Conservation (phyloP, 2,797 vertebrate species). For the Nyctalus aviator region DNA sequence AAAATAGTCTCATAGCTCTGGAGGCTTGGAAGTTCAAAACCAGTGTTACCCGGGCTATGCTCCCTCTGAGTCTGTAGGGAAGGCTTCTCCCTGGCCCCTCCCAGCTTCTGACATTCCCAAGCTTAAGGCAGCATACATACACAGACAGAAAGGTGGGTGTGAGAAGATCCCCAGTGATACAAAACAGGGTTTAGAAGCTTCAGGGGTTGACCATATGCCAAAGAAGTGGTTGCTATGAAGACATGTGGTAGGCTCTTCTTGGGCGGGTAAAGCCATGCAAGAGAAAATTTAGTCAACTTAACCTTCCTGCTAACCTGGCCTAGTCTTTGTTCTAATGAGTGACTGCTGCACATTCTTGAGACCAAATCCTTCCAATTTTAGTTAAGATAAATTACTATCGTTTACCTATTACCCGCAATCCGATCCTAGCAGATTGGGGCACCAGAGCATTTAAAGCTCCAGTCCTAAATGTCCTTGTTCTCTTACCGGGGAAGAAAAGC, state of each 20-base stretch:
- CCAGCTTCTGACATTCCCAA: neutral
- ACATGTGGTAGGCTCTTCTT: neutral
- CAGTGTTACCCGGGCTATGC: neutral
- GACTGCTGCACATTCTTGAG: neutral
- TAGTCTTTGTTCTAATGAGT: neutral
- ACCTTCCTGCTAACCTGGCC: neutral
- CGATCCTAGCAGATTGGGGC: neutral
- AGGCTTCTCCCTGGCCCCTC: neutral
- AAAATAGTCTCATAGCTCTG: neutral
- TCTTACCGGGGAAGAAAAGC: neutral
- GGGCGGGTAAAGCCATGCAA: neutral
- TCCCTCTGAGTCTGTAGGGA: neutral
- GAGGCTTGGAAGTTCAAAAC: neutral
- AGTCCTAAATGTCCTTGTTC: neutral
- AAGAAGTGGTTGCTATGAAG: neutral
- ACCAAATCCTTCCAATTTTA: neutral
- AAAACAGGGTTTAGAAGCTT: neutral
- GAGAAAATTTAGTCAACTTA: neutral
- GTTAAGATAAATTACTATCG: neutral
- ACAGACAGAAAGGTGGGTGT: neutral
- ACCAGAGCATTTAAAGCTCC: neutral
- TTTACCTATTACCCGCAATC: neutral
- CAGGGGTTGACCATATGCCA: neutral
- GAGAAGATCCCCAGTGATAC: neutral
- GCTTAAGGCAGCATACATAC: neutral